phyloP scores from a whole-genome alignment of 2,888 invertebrate genomes.

The Galeruca laticollis region DNA sequence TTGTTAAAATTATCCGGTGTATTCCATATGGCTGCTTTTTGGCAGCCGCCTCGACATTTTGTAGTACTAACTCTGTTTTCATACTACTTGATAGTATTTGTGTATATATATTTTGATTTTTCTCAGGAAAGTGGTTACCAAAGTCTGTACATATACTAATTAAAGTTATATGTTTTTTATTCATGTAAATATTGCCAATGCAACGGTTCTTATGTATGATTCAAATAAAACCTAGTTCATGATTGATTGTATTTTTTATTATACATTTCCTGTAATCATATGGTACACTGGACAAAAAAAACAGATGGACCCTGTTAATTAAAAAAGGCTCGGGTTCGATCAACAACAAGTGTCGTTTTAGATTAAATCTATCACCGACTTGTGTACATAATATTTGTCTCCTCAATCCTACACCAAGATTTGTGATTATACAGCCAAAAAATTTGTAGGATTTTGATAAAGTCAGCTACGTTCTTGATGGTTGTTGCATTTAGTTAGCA shows the following conservation, averaged over 20 bases:
- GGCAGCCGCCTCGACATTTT: constrained; percentile 22
- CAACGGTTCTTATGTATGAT: constrained; percentile 48
- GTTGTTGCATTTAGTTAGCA: too few species aligned
- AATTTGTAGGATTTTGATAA: too few species aligned
- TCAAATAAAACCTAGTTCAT: constrained; percentile 45
- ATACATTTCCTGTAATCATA: not conserved
- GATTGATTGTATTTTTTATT: constrained; percentile 1
- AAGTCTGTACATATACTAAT: constrained; percentile 57
- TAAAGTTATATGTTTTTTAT: constrained; percentile 56
- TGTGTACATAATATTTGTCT: too few species aligned
- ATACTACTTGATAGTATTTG: constrained; percentile 42
- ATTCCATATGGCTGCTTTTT: constrained; percentile 20
- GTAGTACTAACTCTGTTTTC: constrained; percentile 42
- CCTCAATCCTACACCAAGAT: too few species aligned
- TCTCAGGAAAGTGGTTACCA: constrained; percentile 58
- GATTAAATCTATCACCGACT: too few species aligned
- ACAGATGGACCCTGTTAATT: too few species aligned
- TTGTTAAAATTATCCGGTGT: constrained; percentile 29
- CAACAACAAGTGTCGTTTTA: too few species aligned
- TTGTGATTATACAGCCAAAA: too few species aligned
- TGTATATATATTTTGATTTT: constrained; percentile 50
- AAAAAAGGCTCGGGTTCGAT: too few species aligned
- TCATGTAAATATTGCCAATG: constrained; percentile 57
- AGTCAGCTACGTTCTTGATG: too few species aligned
- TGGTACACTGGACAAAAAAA: too few species aligned